Base-by-base conservation (phyloP, 2,113 vertebrate species). In the Megaptera novaeangliae region DNA sequence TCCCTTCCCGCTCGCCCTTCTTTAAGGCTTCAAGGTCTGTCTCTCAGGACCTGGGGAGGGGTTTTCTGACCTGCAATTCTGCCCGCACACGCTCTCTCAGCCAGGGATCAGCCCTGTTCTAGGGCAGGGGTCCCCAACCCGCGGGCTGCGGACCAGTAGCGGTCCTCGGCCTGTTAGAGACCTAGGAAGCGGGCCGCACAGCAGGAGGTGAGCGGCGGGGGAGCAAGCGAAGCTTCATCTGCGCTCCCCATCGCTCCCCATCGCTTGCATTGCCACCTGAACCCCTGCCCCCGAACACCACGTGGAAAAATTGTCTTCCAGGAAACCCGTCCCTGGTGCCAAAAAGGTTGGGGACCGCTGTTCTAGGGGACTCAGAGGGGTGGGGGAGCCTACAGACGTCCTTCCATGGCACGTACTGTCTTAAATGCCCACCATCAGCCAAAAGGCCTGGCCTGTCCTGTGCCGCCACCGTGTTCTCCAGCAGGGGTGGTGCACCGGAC, bases 391-490 rank as follows among this genome's bases (percentile, higher is more conserved):
- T 13, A 8, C 17, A 0, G 7, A 31, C 34, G 6, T 23, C 27
- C 31, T 9, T 41, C n/a, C 8, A 3, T 0, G 6, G 27, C 20
- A 15, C 0, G 1, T 20, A 0, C 23, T 36, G 44, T 59, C 80
- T 49, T 41, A 59, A 71, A n/a, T 57, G 39, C 36, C 10, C 25
- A 25, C 41, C 17, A 1, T 18, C 11, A 39, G 74, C 34, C 59
- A 2, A 29, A 78, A 82, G 20, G 17, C 21, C 61, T 57, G 75
- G 57, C 11, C 36, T 3, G 1, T 4, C 5, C 0, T 0, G 41
- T 6, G 59, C 52, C 0, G 0, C 66, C 2, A 0, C 66, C 8
- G 36, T 15, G 8, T 18, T 68, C 39, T 49, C 17, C 2, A 1
- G 25, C 29, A 55, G 13, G 11, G 29, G 41, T 34, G 39, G 2